Conservation (phyloP, 2,888 invertebrate genomes). For the Ellobium chinense region DNA sequence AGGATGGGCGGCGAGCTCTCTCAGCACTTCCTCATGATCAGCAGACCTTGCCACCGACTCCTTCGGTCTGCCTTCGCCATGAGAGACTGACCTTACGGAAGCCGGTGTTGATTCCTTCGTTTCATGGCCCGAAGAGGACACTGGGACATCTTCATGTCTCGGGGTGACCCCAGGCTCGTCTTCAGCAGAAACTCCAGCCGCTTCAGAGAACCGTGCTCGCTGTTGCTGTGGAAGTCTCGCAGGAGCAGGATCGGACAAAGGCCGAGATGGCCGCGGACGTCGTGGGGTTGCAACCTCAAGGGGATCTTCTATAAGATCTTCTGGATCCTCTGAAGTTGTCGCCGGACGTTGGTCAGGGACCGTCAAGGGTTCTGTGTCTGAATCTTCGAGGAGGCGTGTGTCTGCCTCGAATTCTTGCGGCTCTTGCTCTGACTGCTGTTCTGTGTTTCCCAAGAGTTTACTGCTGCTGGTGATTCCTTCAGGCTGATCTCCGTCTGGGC, state of each 20-base stretch:
- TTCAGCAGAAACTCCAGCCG: background rate
- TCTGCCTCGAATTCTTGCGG: background rate
- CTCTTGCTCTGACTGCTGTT: background rate
- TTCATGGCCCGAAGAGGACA: background rate
- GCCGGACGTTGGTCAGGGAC: background rate
- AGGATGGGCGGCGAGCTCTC: constrained; percentile 14
- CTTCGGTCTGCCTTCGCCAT: background rate
- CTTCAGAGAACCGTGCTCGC: background rate
- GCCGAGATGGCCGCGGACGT: background rate
- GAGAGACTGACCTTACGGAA: constrained; percentile 10
- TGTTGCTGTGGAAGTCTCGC: background rate
- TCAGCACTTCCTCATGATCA: background rate
- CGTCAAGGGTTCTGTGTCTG: background rate
- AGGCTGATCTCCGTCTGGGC: background rate
- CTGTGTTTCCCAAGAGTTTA: background rate
- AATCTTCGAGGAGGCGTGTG: background rate
- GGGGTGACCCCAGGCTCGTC: background rate
- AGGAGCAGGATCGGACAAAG: constrained; percentile 29
- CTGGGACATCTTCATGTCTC: background rate
- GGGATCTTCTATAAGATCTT: no score
- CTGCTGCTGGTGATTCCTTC: constrained; percentile 23
- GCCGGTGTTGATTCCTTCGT: background rate
- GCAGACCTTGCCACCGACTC: background rate
- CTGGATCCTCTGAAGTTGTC: background rate
- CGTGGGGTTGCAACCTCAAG: background rate